phyloP scores from a whole-genome alignment of 30 jellyfish, hydroid and myxozoan species.

The Hydractinia symbiolongicarpus region DNA sequence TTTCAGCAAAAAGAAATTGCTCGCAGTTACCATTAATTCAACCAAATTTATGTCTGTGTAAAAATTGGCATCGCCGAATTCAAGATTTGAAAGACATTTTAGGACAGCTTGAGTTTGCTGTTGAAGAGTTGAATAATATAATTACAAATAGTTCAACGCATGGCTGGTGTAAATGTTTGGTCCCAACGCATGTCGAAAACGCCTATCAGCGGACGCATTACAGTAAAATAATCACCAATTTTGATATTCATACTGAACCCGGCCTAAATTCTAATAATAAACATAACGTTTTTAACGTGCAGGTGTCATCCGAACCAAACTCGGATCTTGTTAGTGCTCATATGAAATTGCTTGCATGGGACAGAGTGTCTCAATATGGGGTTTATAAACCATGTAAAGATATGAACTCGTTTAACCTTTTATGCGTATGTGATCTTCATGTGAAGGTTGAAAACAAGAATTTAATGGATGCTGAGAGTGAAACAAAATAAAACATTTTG shows the following conservation, averaged over 20 bases:
- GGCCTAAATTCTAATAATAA: not conserved
- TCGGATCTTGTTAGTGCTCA: not conserved
- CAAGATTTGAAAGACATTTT: constrained; percentile 45
- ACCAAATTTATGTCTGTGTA: constrained; percentile 77
- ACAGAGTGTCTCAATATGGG: not conserved
- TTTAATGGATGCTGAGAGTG: too few relatives aligned
- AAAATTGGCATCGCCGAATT: constrained; percentile 65
- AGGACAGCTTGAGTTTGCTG: constrained; percentile 73
- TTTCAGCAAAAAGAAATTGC: constrained; percentile 52
- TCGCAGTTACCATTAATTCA: constrained; percentile 45
- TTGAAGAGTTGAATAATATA: constrained; percentile 68
- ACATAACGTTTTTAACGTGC: not conserved
- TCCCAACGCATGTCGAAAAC: not conserved
- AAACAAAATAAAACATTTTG: too few relatives aligned
- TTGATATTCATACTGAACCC: constrained; percentile 4
- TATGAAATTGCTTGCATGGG: not conserved
- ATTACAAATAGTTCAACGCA: constrained; percentile 18
- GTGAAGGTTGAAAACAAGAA: too few relatives aligned
- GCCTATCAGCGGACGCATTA: not conserved
- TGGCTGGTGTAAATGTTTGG: not conserved
- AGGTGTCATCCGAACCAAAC: not conserved
- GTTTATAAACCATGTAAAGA: constrained; percentile 31
- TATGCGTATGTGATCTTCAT: constrained; percentile 65
- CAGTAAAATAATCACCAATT: not conserved
- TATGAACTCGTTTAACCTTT: constrained; percentile 32